Evolutionary conservation across 2,797 vertebrate species (phyloP).

Genomic region (Sciurus carolinensis): DNA sequence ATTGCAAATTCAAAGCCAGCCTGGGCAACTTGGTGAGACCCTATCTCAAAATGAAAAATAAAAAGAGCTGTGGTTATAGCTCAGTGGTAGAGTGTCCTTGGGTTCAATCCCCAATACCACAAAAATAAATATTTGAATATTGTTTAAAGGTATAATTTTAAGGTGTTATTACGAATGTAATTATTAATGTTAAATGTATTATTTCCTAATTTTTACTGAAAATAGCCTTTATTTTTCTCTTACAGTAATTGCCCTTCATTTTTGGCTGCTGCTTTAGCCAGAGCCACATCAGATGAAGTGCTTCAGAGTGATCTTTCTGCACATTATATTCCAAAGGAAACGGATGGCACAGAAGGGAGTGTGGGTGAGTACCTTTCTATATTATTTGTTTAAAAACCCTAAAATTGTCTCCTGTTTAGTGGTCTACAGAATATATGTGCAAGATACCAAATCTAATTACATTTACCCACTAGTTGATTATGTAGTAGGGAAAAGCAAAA

Average conservation of each 20-base stretch:
- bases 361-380: slow-evolving; percentile 92
- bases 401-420: not conserved
- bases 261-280: slow-evolving; percentile 96
- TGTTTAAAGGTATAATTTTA: slow-evolving; percentile 59
- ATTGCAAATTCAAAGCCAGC: not conserved
- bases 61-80: not conserved
- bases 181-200: not conserved
- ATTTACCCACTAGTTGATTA: slow-evolving; percentile 27
- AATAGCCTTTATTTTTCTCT: slow-evolving; percentile 79
- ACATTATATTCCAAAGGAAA: slow-evolving; percentile 92
- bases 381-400: slow-evolving; percentile 31
- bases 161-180: slow-evolving; percentile 20
- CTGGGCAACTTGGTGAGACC: not conserved
- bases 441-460: slow-evolving; percentile 8
- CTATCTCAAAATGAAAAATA: not conserved
- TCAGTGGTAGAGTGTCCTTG: not conserved
- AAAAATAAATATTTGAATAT: not conserved
- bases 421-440: not conserved
- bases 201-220: slow-evolving; percentile 69
- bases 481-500: not conserved
- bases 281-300: slow-evolving; percentile 95
- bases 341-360: slow-evolving; percentile 93
- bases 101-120: not conserved
- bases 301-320: slow-evolving; percentile 95
- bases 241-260: slow-evolving; percentile 95